A percentile compares a stretch with the other conserved stretches of the same genome.
Evolutionary conservation across 2,888 invertebrate species (phyloP).

Genomic region (Chloroclystis v-ata): DNA sequence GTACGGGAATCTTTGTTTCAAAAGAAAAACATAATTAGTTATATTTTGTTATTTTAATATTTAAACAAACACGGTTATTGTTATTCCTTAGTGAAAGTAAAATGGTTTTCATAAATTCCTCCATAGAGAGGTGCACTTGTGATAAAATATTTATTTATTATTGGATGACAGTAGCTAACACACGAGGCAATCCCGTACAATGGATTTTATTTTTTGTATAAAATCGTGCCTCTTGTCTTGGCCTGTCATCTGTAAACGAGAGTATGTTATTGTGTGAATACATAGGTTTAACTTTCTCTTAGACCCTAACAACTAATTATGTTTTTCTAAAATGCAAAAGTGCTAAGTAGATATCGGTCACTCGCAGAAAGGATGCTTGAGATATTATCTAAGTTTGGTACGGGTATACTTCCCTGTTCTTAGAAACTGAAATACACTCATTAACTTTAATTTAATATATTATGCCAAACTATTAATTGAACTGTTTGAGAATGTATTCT

Average conservation of each 20-base stretch:
- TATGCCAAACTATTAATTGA: constrained; percentile 16
- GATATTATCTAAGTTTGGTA: constrained; percentile 29
- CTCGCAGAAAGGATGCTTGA: constrained; percentile 58
- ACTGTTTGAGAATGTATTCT: constrained; percentile 8
- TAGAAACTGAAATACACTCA: constrained; percentile 29
- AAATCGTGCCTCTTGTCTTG: constrained; percentile 76
- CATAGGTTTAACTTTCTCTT: constrained; percentile 60
- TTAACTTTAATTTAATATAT: constrained; percentile 10
- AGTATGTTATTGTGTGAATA: constrained; percentile 67
- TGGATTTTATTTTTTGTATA: constrained; percentile 76
- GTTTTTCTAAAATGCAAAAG: constrained; percentile 65
- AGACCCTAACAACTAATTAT: constrained; percentile 63
- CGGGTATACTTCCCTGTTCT: constrained; percentile 27
- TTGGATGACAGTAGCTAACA: constrained; percentile 76
- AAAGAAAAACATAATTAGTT: constrained; percentile 72
- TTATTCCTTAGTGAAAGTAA: constrained; percentile 35
- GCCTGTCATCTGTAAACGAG: constrained; percentile 74
- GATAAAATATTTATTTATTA: constrained; percentile 69
- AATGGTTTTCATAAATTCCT: constrained; percentile 47
- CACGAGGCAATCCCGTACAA: constrained; percentile 72
- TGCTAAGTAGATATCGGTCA: constrained; percentile 57
- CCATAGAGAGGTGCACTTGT: constrained; percentile 55
- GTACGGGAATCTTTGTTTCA: constrained; percentile 77
- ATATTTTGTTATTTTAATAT: constrained; percentile 27
- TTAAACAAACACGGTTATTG: constrained; percentile 31